Conservation (phyloP, 1,140 invertebrate genomes). For the Drosophila lacteicornis region DNA sequence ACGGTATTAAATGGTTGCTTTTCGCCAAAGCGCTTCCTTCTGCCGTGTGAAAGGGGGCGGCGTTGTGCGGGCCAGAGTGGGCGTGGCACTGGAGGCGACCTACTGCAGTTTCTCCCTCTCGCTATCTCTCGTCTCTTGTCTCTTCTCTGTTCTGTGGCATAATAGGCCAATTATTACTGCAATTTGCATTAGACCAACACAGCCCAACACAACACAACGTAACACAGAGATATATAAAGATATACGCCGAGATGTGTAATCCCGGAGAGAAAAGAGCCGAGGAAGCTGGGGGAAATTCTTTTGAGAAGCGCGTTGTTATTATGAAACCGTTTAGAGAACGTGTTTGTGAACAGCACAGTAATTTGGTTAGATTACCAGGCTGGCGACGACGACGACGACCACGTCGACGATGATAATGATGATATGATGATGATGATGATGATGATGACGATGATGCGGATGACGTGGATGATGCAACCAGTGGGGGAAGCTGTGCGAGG, state of each 20-base stretch:
- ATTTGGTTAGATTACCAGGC: conserved; percentile 82
- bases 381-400: conserved; percentile 46
- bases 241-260: conserved; percentile 41
- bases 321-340: conserved; percentile 84
- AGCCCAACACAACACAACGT: conserved; percentile 42
- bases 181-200: conserved; percentile 80
- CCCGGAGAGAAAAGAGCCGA: conserved; percentile 67
- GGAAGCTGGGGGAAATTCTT: conserved; percentile 72
- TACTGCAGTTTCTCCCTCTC: conserved; percentile 40
- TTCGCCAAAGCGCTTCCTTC: conserved; percentile 18
- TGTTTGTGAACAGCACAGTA: conserved; percentile 83
- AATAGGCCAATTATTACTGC: conserved; percentile 82
- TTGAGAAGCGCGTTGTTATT: conserved; percentile 75
- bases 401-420: conserved; percentile 1
- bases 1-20: conserved; percentile 63
- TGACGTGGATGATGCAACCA: conserved; percentile 50
- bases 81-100: conserved; percentile 63
- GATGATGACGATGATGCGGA: conserved; percentile 40
- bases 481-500: conserved; percentile 19
- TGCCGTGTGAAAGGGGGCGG: conserved; percentile 63
- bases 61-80: conserved; percentile 41
- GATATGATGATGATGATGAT: conserved; percentile 5
- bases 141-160: conserved; percentile 61
- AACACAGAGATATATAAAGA: conserved; percentile 26
- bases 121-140: conserved; percentile 6